Evolutionary conservation across 53 echinoderm and acorn worm genomes (phyloP), one percentile per base, ranked within the genome.

Genomic region (Luidia sarsii): DNA sequence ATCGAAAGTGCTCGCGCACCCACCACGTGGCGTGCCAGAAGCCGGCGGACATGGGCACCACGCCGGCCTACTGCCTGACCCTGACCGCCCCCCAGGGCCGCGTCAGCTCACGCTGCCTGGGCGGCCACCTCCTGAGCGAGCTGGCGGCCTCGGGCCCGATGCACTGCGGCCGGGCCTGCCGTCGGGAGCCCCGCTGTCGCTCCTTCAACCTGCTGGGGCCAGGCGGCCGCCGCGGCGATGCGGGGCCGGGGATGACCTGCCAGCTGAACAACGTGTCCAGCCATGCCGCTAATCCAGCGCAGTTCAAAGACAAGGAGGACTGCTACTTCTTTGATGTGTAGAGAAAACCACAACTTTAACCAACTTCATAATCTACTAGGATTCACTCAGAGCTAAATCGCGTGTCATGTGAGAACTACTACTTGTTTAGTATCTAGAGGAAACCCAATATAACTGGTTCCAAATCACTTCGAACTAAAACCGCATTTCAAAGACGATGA

Each of bases 141-240:
- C 24, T 67, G 45, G 24, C 45, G 67, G 67, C 16, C 6, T 24
- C 13, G 22, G 67, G 67, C 25, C 43, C 36, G 14, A 19, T 64
- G 64, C 8, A 15, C 18, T 64, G 64, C 37, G 64, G 37, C 15
- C 41, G 24, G 46, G 67, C 67, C 39, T 67, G 65, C n/a, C n/a
- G n/a, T n/a, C n/a, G n/a, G n/a, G n/a, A n/a, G 14, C 65, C 65
- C 36, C 34, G 65, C 41, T 67, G 67, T 36, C 46, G 45, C 67
- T 67, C 67, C 67, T 67, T 67, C 67, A 67, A 67, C 45, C 67
- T 67, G 21, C 45, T 43, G 38, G 10, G 45, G 39, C 43, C 41
- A 67, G 45, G 39, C 21, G 38, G 43, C 20, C 27, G 14, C 13
- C 7, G n/a, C 23, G n/a, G n/a, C n/a, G n/a, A n/a, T n/a, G n/a